These are phyloP conservation scores for Timandra comae DNA, from an alignment of 2,888 invertebrate genomes.

Conservation along the genomic window DNA sequence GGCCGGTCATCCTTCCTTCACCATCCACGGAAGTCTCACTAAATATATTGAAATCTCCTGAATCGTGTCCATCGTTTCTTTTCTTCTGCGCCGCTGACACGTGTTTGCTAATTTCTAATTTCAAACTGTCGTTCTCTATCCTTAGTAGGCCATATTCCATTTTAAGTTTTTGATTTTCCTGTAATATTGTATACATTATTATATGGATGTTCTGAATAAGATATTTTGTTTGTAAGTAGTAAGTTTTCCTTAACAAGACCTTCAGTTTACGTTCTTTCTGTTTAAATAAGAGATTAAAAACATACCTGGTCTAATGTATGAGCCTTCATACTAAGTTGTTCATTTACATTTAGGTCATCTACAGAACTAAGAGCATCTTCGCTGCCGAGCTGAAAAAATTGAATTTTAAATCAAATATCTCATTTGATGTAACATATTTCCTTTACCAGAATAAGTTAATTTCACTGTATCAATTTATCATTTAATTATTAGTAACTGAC, in stretches of 20 bases:
- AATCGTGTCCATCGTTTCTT: conserved; percentile 58
- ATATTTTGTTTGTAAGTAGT: too few species aligned
- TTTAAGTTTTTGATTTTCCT: conserved; percentile 67
- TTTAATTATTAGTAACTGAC: too few species aligned
- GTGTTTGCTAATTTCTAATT: conserved; percentile 53
- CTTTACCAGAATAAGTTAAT: too few species aligned
- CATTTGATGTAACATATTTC: too few species aligned
- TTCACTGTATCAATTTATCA: too few species aligned
- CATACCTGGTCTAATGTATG: conserved; percentile 64
- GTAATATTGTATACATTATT: conserved; percentile 10
- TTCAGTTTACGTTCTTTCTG: too few species aligned
- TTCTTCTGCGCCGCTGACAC: conserved; percentile 53
- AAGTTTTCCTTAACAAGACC: too few species aligned
- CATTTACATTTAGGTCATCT: conserved; percentile 63
- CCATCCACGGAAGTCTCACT: conserved; percentile 52
- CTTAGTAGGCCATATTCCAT: conserved; percentile 66
- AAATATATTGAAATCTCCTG: conserved; percentile 62
- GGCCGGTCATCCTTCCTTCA: conserved; percentile 52
- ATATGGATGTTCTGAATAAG: too few species aligned
- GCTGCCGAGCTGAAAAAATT: conserved; percentile 73
- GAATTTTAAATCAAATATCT: too few species aligned
- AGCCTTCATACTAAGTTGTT: conserved; percentile 60
- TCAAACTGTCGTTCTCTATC: conserved; percentile 65
- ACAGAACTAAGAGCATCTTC: conserved; percentile 79
- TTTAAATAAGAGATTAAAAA: too few species aligned